Evolutionary conservation across 1,140 invertebrate species (phyloP).

Genomic region (Euwallacea similis): DNA sequence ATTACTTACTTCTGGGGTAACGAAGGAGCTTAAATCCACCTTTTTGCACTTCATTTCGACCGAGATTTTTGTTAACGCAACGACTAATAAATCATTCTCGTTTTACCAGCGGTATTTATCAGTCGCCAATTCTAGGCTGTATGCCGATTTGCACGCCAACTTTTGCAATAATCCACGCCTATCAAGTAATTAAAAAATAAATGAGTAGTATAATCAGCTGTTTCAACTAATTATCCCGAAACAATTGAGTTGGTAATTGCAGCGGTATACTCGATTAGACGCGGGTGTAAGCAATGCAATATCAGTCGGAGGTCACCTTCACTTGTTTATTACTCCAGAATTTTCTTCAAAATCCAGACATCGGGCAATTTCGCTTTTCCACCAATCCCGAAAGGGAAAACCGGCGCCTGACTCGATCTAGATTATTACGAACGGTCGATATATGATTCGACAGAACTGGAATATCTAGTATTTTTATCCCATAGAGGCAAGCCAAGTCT

Average conservation of each 20-base stretch:
- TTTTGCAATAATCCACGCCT: too few species aligned
- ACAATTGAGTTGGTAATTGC: not conserved
- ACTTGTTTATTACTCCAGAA: slow-evolving; percentile 1
- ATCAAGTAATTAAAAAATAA: too few species aligned
- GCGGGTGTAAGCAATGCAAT: not conserved
- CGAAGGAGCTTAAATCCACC: slow-evolving; percentile 21
- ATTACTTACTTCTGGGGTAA: slow-evolving; percentile 24
- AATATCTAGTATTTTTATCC: too few species aligned
- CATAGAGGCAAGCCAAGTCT: too few species aligned
- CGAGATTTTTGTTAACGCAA: too few species aligned
- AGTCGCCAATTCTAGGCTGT: too few species aligned
- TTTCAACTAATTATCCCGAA: not conserved
- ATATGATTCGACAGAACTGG: too few species aligned
- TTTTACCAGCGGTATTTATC: too few species aligned
- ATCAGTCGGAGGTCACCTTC: slow-evolving; percentile 21
- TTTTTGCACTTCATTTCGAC: slow-evolving; percentile 20
- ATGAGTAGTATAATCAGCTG: not conserved
- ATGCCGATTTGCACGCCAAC: too few species aligned
- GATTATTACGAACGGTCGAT: too few species aligned
- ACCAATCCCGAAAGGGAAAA: too few species aligned
- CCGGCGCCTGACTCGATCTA: not conserved
- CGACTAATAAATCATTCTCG: too few species aligned
- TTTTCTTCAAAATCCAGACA: not conserved
- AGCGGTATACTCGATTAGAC: not conserved
- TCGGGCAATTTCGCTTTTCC: not conserved